A percentile compares a stretch with the other conserved stretches of the same genome.
These are phyloP conservation scores for Euplexia lucipara DNA, from an alignment of 2,888 invertebrate genomes.

Conservation along the genomic window DNA sequence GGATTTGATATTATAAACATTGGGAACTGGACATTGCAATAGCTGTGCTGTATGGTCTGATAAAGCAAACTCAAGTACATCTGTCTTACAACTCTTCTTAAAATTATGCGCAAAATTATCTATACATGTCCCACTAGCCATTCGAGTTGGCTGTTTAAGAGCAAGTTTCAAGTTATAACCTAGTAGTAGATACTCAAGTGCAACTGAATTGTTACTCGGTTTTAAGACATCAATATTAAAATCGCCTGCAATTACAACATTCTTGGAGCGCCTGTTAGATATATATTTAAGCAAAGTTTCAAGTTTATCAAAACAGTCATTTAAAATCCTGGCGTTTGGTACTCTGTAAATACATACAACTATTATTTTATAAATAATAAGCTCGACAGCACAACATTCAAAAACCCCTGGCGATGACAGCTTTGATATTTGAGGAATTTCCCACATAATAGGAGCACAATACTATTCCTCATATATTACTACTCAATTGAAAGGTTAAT, in stretches of 20 bases:
- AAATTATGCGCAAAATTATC: conserved; percentile 10
- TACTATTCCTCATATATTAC: too few relatives aligned
- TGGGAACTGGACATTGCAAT: too few relatives aligned
- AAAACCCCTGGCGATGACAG: not conserved
- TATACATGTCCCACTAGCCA: not conserved
- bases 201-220: too few relatives aligned
- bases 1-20: not conserved
- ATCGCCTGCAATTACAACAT: too few relatives aligned
- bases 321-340: conserved; percentile 2
- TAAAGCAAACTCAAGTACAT: not conserved
- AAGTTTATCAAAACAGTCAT: not conserved
- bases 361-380: conserved; percentile 4
- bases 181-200: too few relatives aligned
- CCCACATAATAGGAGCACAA: too few relatives aligned
- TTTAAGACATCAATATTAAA: too few relatives aligned
- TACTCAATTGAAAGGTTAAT: too few relatives aligned
- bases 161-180: too few relatives aligned
- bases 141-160: too few relatives aligned
- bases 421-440: conserved; percentile 1
- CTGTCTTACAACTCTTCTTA: not conserved
- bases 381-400: conserved; percentile 2
- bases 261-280: conserved; percentile 1
- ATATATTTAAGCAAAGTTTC: not conserved
- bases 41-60: not conserved
- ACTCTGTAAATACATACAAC: not conserved